Evolutionary conservation across 2,797 vertebrate species (phyloP), one percentile per base, ranked within the genome.

Genomic region (Eulemur albifrons): DNA sequence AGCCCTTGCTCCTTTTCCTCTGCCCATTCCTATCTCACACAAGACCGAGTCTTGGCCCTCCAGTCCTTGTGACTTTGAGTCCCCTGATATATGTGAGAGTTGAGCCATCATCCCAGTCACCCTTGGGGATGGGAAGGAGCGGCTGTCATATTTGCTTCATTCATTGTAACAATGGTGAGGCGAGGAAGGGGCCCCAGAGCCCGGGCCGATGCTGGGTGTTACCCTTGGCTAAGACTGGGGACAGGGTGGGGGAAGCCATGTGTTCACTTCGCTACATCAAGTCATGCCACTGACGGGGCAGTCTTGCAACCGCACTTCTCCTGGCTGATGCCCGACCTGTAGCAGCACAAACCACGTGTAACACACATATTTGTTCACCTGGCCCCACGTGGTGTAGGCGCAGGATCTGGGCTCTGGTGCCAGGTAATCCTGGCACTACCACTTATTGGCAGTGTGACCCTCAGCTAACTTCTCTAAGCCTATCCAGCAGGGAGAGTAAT

Each of bases 341-440:
- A 25, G 8, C 0, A 32, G 43, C 9, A 40, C 75, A 69, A 11
- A n/a, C 57, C 14, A 0, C 9, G 30, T 17, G 43, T 11, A 77
- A 2, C 69, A 21, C 7, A 5, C 14, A 9, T 20, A 4, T 35
- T 59, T 70, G 21, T 18, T 88, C 38, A 82, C 69, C 15, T 88
- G 61, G 18, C 63, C 3, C 40, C 40, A 40, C 40, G 0, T 21
- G 10, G 25, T 15, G 0, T 4, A 5, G 40, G 17, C 30, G 14
- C 25, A 7, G 18, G 15, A 32, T 88, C 65, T 85, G 43, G 63
- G 73, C 69, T 72, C n/a, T 50, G 11, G 43, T 73, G n/a, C 50
- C 32, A 63, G 54, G 38, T 63, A 10, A 63, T 70, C 50, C 45
- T 25, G n/a, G 38, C 79, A 85, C 13, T 48, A 12, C 59, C 32